Percentiles rank a stretch among this genome's conserved stretches.
phyloP scores from a whole-genome alignment of 1,140 invertebrate genomes.

The Ceratina japonica region DNA sequence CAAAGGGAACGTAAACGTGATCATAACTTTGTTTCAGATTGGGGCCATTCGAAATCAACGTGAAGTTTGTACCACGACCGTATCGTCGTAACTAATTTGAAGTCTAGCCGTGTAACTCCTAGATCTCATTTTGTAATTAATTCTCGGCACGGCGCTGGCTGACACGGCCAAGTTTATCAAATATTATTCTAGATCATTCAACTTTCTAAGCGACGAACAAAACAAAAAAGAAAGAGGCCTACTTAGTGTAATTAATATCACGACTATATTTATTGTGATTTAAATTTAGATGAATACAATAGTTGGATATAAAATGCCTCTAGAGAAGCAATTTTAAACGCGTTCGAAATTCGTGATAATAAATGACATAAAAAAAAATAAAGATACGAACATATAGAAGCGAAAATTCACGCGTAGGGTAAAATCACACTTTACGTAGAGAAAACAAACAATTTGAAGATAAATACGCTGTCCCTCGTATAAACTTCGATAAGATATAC shows the following conservation, averaged over 20 bases:
- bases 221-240: conserved; percentile 70
- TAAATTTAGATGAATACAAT: conserved; percentile 48
- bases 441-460: not conserved
- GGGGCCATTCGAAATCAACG: conserved; percentile 77
- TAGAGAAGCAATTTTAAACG: conserved; percentile 54
- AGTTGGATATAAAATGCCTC: conserved; percentile 48
- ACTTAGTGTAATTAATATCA: conserved; percentile 67
- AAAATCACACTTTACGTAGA: conserved; percentile 22
- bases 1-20: not conserved
- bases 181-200: conserved; percentile 51
- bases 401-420: conserved; percentile 6
- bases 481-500: conserved; percentile 9
- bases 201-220: conserved; percentile 67
- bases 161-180: conserved; percentile 6
- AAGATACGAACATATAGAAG: conserved; percentile 18
- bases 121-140: conserved; percentile 60
- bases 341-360: conserved; percentile 33
- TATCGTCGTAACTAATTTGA: conserved; percentile 57
- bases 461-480: conserved; percentile 28
- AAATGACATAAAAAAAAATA: conserved; percentile 33
- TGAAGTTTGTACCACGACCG: conserved; percentile 71
- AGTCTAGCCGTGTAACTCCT: conserved; percentile 55
- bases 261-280: conserved; percentile 52
- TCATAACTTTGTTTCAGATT: conserved; percentile 68
- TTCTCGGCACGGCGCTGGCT: not conserved